phyloP scores from a whole-genome alignment of 2,113 vertebrate species.

The Rallus limicola region DNA sequence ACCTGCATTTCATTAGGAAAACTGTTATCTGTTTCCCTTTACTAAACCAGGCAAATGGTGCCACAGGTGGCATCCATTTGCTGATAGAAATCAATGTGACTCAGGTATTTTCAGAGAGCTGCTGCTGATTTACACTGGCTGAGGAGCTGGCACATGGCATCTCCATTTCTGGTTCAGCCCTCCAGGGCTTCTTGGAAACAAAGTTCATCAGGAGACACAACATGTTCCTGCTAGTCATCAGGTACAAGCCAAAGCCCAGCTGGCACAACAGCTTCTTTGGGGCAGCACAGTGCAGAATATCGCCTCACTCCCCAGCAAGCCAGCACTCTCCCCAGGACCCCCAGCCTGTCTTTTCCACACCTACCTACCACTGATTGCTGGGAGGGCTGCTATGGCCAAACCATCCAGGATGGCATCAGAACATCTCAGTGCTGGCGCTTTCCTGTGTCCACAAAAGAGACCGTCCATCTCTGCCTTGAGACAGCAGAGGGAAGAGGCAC shows the following conservation, averaged over 20 bases:
- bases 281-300: fast-evolving
- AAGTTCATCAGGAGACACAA: not conserved
- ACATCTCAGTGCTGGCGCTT: not conserved
- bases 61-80: not conserved
- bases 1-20: not conserved
- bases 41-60: not conserved
- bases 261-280: fast-evolving
- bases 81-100: not conserved
- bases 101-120: not conserved
- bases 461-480: fast-evolving
- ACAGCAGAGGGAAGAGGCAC: not conserved
- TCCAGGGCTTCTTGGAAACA: not conserved
- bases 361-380: not conserved
- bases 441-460: not conserved
- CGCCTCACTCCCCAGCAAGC: not conserved
- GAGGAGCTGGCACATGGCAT: not conserved
- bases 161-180: not conserved
- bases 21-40: not conserved
- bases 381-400: not conserved
- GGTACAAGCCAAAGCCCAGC: not conserved
- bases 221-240: not conserved
- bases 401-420: not conserved
- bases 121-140: not conserved
- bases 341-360: not conserved
- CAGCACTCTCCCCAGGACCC: not conserved